Evolutionary conservation across 2,888 invertebrate species (phyloP), one percentile per base, ranked within the genome.

Genomic region (Enoplolaimus lenunculus): DNA sequence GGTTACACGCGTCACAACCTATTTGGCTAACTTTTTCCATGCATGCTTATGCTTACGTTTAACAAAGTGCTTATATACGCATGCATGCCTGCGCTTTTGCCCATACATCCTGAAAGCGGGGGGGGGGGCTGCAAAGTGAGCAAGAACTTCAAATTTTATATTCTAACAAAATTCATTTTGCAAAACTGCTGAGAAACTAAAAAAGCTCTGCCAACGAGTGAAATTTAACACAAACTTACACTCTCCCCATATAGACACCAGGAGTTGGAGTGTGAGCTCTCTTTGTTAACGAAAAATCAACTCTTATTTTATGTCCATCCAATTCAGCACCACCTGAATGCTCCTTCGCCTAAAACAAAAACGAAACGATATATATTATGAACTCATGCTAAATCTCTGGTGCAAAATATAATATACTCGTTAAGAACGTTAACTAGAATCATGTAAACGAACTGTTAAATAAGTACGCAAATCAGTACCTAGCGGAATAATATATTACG

Each of bases 251-350:
- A 72, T 78, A 78, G 34, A 77, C 74, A 21, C 78, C 78, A 34
- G 78, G 78, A 60, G 78, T 78, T 28, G 78, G 78, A 26, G 77
- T 75, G 68, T 78, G 78, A 1, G 77, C 75, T 1, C 77, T 73
- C 69, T 76, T 75, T 26, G 78, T 78, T 66, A 77, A 73, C 1
- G 77, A 77, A 71, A 74, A 78, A 68, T 78, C 78, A 34, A 77
- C 75, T 34, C 78, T 76, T 29, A 78, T 75, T 72, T 74, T 67
- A 69, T 74, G 73, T 1, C 76, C 76, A 60, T 76, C 76, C 60
- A 76, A 71, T 65, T 75, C 75, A 7, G 72, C 45, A 7, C 71
- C 74, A 2, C 66, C 60, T 7, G 68, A 45, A 29, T 33, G 31
- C 7, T 74, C 74, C 31, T 73, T 72, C 16, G 73, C 73, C 72